A percentile compares a stretch with the other conserved stretches of the same genome.
These are phyloP conservation scores for Bradypodion pumilum DNA, from an alignment of 2,797 vertebrate genomes.

Conservation along the genomic window DNA sequence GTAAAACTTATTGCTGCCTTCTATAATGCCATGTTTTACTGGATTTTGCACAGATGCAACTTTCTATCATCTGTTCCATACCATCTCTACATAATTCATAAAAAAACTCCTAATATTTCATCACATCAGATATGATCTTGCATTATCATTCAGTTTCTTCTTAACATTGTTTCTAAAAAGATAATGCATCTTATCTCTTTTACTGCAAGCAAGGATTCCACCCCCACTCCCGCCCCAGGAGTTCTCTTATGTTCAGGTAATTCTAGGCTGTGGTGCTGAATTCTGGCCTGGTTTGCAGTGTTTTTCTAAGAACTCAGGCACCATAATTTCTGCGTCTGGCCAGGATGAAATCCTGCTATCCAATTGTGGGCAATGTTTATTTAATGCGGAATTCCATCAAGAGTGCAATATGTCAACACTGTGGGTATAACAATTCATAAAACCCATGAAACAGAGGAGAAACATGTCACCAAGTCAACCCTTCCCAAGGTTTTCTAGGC, in stretches of 20 bases:
- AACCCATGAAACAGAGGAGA: no score
- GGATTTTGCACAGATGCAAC: background rate
- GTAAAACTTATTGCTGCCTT: background rate
- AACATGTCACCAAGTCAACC: no score
- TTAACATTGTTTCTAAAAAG: background rate
- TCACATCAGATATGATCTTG: background rate
- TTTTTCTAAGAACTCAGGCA: background rate
- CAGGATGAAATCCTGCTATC: background rate
- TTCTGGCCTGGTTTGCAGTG: background rate
- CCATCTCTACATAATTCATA: background rate
- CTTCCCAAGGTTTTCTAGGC: no score
- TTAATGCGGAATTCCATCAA: background rate
- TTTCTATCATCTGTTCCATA: background rate
- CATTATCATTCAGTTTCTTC: conserved; percentile 3
- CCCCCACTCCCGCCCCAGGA: no score
- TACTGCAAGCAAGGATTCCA: background rate
- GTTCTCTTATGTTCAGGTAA: background rate
- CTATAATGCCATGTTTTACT: background rate
- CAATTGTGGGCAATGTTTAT: background rate
- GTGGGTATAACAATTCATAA: background rate
- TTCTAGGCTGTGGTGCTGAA: background rate
- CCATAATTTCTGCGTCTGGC: background rate
- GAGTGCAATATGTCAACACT: background rate
- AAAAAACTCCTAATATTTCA: background rate
- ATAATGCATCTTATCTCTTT: background rate